These are phyloP conservation scores for Columba guinea DNA, from an alignment of 2,797 vertebrate species.

Conservation along the genomic window DNA sequence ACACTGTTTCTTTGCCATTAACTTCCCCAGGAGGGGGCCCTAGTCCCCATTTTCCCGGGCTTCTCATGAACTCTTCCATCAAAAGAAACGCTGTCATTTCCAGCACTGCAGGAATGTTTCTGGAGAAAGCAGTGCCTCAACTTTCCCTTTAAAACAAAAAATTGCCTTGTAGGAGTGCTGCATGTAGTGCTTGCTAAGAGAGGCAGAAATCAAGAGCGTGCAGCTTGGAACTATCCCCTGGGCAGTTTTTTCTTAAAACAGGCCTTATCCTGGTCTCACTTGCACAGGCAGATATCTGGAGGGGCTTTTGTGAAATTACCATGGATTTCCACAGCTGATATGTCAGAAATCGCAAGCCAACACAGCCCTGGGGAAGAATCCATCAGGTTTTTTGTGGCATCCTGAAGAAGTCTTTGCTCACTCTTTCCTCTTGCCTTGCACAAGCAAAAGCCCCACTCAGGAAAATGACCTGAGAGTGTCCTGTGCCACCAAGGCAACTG, in stretches of 20 bases:
- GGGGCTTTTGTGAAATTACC: not conserved
- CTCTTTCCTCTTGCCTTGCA: not conserved
- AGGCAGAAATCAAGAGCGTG: not conserved
- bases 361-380: not conserved
- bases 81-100: not conserved
- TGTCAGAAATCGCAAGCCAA: not conserved
- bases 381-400: not conserved
- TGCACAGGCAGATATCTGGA: not conserved
- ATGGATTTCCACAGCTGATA: not conserved
- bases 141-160: not conserved
- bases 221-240: not conserved
- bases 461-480: accelerated
- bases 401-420: not conserved
- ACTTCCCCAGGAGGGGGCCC: not conserved
- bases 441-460: not conserved
- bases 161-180: not conserved
- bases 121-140: not conserved
- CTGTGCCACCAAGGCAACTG: not conserved
- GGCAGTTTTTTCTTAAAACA: not conserved
- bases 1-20: not conserved
- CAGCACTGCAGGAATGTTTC: not conserved
- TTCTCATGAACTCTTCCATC: not conserved
- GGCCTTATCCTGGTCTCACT: not conserved
- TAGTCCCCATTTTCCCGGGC: not conserved
- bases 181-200: not conserved